Evolutionary conservation across 2,797 vertebrate genomes (phyloP).

Genomic region (Cossypha polioptera): DNA sequence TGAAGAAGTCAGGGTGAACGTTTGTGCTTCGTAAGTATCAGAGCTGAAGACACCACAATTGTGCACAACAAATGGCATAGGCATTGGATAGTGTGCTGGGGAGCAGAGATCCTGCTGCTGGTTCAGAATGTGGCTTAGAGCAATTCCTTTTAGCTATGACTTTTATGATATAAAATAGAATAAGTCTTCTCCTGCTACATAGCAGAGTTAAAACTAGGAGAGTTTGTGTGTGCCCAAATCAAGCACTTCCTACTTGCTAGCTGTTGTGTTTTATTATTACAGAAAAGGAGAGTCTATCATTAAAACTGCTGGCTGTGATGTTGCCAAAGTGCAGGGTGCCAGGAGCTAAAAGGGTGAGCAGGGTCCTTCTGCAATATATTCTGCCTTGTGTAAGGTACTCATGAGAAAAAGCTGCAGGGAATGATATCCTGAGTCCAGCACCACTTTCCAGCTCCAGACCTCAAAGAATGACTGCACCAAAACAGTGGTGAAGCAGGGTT

Average conservation of each 20-base stretch:
- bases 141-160: not conserved
- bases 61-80: not conserved
- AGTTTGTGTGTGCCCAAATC: not conserved
- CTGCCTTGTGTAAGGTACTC: not conserved
- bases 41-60: not conserved
- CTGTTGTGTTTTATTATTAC: not conserved
- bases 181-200: not conserved
- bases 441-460: not conserved
- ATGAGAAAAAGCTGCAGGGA: not conserved
- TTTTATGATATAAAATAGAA: not conserved
- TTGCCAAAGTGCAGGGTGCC: not conserved
- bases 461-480: not conserved
- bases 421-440: not conserved
- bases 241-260: not conserved
- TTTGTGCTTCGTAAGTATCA: constrained; percentile 63
- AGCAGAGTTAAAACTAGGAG: not conserved
- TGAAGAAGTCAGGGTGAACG: constrained; percentile 31
- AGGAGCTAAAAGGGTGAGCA: not conserved
- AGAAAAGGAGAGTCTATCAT: not conserved
- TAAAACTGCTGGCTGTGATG: not conserved
- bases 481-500: not conserved
- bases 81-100: not conserved
- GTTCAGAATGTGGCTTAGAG: not conserved
- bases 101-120: not conserved
- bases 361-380: not conserved